Conservation (phyloP, 2,113 vertebrate species). For the Ageneiosus marmoratus region DNA sequence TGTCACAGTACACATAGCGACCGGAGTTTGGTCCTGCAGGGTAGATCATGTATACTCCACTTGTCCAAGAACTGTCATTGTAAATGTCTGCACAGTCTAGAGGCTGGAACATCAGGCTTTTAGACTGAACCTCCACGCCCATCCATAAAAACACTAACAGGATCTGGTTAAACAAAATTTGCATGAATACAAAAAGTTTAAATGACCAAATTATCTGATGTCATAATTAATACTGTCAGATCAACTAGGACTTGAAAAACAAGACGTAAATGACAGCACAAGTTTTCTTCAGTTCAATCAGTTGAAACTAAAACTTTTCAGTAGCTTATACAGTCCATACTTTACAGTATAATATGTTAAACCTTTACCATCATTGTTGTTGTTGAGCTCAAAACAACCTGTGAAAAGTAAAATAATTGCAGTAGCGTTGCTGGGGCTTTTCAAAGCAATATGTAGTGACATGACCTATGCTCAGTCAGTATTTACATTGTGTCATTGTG, state of each 20-base stretch:
- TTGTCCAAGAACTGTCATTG: constrained; percentile 43
- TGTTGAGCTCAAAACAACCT: not conserved
- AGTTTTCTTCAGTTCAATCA: not conserved
- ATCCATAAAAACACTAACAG: constrained; percentile 21
- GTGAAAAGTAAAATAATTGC: not conserved
- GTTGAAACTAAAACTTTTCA: not conserved
- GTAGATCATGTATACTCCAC: constrained; percentile 73
- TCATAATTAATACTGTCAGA: not conserved
- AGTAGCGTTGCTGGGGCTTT: not conserved
- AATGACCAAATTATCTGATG: not conserved
- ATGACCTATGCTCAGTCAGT: not conserved
- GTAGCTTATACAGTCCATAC: not conserved
- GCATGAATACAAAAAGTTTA: not conserved
- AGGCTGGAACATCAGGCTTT: constrained; percentile 47
- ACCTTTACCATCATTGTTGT: constrained; percentile 1
- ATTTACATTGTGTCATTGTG: constrained; percentile 19
- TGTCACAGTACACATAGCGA: constrained; percentile 75
- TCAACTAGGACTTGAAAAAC: not conserved
- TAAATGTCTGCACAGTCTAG: constrained; percentile 55
- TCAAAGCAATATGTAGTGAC: not conserved
- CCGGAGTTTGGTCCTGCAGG: constrained; percentile 66
- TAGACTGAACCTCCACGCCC: constrained; percentile 21
- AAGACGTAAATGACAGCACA: not conserved
- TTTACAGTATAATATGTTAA: not conserved
- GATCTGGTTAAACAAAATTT: constrained; percentile 9